Evolutionary conservation across 23 tunicate species (phyloP).

Genomic region (Ciona savignyi): DNA sequence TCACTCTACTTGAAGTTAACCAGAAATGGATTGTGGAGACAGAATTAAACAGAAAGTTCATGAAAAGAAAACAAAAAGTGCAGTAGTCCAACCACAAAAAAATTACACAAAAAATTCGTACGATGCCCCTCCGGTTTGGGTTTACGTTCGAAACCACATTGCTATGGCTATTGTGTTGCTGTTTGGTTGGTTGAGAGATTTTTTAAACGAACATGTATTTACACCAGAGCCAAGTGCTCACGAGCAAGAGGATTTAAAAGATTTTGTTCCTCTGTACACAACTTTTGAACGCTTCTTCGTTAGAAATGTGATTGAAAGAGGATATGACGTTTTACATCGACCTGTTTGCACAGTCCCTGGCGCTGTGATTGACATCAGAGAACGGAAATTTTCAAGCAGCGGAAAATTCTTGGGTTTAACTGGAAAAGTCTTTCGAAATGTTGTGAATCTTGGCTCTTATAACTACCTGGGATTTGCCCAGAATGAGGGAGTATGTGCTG

Average conservation of each 20-base stretch:
- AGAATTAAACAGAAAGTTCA: no score
- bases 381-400: background rate
- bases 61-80: no score
- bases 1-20: no score
- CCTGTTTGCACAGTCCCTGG: constrained; percentile 3
- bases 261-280: constrained; percentile 1
- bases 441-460: constrained; percentile 2
- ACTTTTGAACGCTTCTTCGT: constrained; percentile 6
- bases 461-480: constrained; percentile 10
- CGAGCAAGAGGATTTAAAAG: background rate
- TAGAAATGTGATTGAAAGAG: background rate
- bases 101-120: constrained; percentile 12
- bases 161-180: constrained; percentile 24
- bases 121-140: constrained; percentile 24
- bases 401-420: constrained; percentile 2
- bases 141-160: constrained; percentile 30
- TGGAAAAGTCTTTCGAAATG: background rate
- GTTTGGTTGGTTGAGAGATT: constrained; percentile 41
- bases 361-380: background rate
- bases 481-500: constrained; percentile 1
- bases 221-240: constrained; percentile 24
- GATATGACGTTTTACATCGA: background rate
- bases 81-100: no score
- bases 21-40: no score
- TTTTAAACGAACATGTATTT: constrained; percentile 15